Evolutionary conservation across 2,797 vertebrate genomes (phyloP).

Genomic region (Neopelma chrysocephalum): DNA sequence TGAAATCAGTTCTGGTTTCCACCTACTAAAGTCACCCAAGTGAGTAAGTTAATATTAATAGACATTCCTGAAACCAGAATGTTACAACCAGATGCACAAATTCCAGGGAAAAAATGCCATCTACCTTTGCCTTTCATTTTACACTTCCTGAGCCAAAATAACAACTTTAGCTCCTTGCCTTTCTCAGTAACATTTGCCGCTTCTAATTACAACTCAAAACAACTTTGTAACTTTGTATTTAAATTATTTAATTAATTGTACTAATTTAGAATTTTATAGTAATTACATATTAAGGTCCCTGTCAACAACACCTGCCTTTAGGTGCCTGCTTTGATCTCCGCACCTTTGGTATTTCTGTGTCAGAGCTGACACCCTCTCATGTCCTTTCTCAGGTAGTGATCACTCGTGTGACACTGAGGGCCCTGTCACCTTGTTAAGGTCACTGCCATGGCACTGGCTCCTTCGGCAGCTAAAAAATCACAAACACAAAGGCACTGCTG

Average conservation of each 20-base stretch:
- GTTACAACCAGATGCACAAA: neutral
- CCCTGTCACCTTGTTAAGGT: neutral
- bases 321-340: accelerated
- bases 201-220: neutral
- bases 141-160: neutral
- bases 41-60: slow-evolving; percentile 29
- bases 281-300: neutral
- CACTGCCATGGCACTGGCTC: neutral
- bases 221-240: neutral
- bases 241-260: neutral
- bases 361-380: neutral
- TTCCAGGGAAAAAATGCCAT: neutral
- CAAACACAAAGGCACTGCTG: neutral
- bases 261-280: neutral
- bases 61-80: slow-evolving; percentile 11
- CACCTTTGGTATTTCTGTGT: neutral
- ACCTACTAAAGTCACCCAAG: slow-evolving; percentile 6
- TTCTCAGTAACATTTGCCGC: neutral
- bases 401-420: neutral
- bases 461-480: neutral
- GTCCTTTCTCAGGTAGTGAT: neutral
- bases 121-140: neutral
- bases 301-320: neutral
- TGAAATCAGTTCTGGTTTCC: slow-evolving; percentile 22
- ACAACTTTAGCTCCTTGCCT: neutral